A percentile compares a stretch with the other conserved stretches of the same genome.
These are phyloP conservation scores for Drosophila equinoxialis DNA, from an alignment of 1,140 invertebrate species.

Conservation along the genomic window DNA sequence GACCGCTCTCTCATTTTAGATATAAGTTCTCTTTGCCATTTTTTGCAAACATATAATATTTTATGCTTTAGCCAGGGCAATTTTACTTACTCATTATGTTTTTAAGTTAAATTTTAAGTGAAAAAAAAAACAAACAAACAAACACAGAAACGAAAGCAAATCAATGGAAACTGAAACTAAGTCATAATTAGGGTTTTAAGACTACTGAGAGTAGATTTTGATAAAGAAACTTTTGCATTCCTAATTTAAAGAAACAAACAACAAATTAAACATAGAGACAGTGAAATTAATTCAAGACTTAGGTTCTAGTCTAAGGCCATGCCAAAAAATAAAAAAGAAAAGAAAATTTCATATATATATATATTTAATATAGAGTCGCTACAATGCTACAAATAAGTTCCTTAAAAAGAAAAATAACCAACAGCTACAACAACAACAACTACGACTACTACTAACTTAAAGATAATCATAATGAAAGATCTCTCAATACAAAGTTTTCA, in stretches of 20 bases:
- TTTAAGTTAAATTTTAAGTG: constrained; percentile 54
- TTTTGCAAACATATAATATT: constrained; percentile 16
- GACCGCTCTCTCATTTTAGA: constrained; percentile 40
- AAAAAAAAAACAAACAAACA: not conserved
- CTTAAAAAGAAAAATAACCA: constrained; percentile 36
- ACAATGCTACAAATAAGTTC: constrained; percentile 52
- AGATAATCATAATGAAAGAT: constrained; percentile 32
- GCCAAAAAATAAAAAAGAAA: constrained; percentile 52
- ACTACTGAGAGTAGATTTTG: constrained; percentile 72
- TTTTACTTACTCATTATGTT: constrained; percentile 27
- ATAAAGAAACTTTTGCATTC: constrained; percentile 59
- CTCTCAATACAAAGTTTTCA: constrained; percentile 56
- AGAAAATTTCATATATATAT: constrained; percentile 34
- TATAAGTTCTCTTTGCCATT: constrained; percentile 47
- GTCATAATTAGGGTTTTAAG: constrained; percentile 47
- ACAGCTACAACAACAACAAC: not conserved
- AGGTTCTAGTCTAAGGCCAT: constrained; percentile 56
- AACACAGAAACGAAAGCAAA: not conserved
- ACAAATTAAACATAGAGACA: constrained; percentile 20
- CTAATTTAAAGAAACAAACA: constrained; percentile 40
- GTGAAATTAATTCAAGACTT: constrained; percentile 28
- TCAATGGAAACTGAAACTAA: constrained; percentile 66
- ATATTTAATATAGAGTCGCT: constrained; percentile 58
- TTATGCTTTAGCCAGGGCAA: constrained; percentile 40
- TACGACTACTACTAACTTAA: not conserved